phyloP scores from a whole-genome alignment of 2,797 vertebrate species.

The Molothrus ater region DNA sequence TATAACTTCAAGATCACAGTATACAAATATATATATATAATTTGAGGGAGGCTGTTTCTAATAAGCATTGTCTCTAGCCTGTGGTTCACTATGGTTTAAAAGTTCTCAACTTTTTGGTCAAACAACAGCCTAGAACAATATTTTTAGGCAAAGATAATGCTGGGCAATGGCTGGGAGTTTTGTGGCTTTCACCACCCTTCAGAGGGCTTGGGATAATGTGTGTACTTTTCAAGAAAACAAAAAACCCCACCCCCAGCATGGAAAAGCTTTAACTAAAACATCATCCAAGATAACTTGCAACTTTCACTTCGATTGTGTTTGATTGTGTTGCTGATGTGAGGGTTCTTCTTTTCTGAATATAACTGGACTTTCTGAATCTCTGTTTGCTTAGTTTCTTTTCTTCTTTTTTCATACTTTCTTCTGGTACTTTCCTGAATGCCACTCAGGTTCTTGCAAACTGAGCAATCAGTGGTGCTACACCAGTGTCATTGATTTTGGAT shows the following conservation, averaged over 20 bases:
- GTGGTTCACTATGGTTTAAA: conserved; percentile 31
- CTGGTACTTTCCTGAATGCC: not conserved
- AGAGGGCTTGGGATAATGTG: not conserved
- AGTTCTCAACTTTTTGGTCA: not conserved
- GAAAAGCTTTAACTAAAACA: not conserved
- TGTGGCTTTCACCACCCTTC: not conserved
- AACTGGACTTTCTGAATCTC: not conserved
- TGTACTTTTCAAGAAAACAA: not conserved
- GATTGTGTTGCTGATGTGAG: not conserved
- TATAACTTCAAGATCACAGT: not conserved
- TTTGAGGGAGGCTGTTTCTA: conserved; percentile 34
- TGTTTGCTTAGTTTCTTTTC: not conserved
- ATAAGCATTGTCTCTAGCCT: not conserved
- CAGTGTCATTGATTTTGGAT: not conserved
- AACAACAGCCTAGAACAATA: not conserved
- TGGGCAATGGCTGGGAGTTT: not conserved
- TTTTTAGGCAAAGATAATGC: conserved; percentile 31
- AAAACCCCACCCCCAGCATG: not conserved
- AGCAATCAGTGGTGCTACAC: not conserved
- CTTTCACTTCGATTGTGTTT: not conserved
- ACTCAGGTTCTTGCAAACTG: not conserved
- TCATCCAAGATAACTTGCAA: not conserved
- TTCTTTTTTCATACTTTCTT: not conserved
- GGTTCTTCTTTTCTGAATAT: not conserved
- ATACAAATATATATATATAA: not conserved